Conservation (phyloP, 2,888 invertebrate species). For the Brachylomia viminalis region DNA sequence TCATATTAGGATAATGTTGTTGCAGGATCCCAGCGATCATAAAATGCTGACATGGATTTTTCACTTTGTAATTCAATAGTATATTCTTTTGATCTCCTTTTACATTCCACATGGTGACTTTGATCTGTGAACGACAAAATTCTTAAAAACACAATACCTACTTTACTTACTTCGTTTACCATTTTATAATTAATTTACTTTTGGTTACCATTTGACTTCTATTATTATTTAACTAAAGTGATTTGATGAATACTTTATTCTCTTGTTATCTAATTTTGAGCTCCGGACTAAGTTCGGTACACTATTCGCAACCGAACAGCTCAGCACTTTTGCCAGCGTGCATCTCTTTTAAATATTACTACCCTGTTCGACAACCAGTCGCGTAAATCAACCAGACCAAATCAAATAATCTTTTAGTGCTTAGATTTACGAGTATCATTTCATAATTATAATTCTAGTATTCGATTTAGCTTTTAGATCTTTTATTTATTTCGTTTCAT, state of each 20-base stretch:
- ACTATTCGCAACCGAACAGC: background rate
- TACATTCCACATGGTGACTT: conserved; percentile 51
- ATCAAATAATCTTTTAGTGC: background rate
- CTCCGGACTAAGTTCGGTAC: background rate
- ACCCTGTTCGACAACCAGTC: background rate
- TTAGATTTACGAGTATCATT: no score
- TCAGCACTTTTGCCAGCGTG: background rate
- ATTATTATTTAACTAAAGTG: background rate
- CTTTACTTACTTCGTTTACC: background rate
- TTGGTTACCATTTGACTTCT: background rate
- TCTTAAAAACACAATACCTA: background rate
- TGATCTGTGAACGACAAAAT: conserved; percentile 5
- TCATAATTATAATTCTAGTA: no score
- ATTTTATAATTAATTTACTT: background rate
- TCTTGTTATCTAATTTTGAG: background rate
- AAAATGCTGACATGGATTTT: conserved; percentile 68
- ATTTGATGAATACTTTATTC: background rate
- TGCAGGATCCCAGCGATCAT: conserved; percentile 41
- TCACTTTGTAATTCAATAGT: conserved; percentile 64
- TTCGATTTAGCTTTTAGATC: no score
- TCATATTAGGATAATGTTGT: conserved; percentile 23
- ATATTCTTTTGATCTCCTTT: conserved; percentile 50
- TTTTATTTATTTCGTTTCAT: no score
- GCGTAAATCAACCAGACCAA: background rate
- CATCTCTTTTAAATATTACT: background rate